Conservation (phyloP, 2,113 vertebrate species). For the Thunnus thynnus region DNA sequence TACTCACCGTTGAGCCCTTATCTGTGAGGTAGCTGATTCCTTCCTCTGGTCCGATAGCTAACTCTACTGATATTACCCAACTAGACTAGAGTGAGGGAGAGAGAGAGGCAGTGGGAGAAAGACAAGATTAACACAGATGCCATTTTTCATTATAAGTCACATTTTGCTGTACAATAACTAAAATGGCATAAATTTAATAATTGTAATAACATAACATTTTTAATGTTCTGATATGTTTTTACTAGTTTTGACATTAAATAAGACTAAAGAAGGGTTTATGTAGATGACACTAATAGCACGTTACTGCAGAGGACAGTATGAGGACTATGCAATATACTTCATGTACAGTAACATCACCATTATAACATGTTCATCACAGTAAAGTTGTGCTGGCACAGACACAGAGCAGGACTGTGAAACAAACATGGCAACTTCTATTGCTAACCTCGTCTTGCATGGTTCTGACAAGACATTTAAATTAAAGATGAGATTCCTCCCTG, state of each 20-base stretch:
- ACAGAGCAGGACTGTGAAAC: neutral
- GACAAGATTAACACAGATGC: constrained; percentile 2
- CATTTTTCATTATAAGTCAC: constrained; percentile 3
- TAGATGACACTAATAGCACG: neutral
- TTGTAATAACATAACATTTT: neutral
- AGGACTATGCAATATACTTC: neutral
- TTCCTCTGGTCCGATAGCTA: constrained; percentile 98
- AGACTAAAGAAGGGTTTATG: neutral
- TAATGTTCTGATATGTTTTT: constrained; percentile 1
- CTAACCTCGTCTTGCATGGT: neutral
- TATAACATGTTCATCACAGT: neutral
- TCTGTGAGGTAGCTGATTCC: constrained; percentile 99
- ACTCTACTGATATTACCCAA: constrained; percentile 98
- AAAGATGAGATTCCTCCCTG: constrained; percentile 3
- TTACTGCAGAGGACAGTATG: neutral
- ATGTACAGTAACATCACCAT: too few species aligned
- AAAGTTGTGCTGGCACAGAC: neutral
- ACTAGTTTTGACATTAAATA: neutral
- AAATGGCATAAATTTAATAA: neutral
- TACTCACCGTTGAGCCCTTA: constrained; percentile 96
- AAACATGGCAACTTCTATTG: neutral
- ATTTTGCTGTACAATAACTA: constrained; percentile 4
- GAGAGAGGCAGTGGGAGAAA: neutral
- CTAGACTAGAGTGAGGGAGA: constrained; percentile 88
- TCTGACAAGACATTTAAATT: constrained; percentile 24